These are phyloP conservation scores for Cuculus canorus DNA, from an alignment of 2,797 vertebrate species.

Conservation along the genomic window DNA sequence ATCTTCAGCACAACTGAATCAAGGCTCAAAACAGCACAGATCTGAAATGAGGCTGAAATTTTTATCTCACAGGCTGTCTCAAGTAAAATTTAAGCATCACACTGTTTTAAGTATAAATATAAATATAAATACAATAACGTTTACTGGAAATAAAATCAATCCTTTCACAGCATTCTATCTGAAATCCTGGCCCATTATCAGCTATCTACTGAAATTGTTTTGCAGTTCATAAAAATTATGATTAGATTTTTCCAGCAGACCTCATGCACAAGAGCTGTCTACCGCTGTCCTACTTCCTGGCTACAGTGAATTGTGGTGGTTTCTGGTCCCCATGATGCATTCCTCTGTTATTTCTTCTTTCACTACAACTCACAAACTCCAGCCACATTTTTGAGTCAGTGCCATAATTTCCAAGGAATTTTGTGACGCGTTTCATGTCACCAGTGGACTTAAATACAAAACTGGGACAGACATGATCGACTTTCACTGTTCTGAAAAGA, in stretches of 20 bases:
- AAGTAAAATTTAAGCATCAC: not conserved
- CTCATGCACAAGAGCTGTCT: not conserved
- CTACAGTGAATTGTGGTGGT: not conserved
- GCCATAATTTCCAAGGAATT: not conserved
- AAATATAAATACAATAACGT: not conserved
- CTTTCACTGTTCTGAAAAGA: not conserved
- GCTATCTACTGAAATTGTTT: not conserved
- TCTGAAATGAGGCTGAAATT: not conserved
- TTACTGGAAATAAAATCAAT: not conserved
- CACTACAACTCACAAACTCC: not conserved
- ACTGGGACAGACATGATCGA: not conserved
- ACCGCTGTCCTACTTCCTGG: not conserved
- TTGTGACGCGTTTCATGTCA: not conserved
- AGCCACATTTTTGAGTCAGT: not conserved
- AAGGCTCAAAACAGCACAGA: not conserved
- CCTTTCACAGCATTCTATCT: not conserved
- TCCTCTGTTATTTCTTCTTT: not conserved
- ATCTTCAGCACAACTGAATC: not conserved
- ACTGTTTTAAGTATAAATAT: not conserved
- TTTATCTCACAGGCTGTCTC: not conserved
- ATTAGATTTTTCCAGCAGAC: not conserved
- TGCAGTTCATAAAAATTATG: not conserved
- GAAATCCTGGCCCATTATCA: not conserved
- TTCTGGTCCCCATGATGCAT: not conserved
- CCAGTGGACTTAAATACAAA: not conserved